Base-by-base conservation (phyloP, 1,140 invertebrate genomes). In the Andricus grossulariae region DNA sequence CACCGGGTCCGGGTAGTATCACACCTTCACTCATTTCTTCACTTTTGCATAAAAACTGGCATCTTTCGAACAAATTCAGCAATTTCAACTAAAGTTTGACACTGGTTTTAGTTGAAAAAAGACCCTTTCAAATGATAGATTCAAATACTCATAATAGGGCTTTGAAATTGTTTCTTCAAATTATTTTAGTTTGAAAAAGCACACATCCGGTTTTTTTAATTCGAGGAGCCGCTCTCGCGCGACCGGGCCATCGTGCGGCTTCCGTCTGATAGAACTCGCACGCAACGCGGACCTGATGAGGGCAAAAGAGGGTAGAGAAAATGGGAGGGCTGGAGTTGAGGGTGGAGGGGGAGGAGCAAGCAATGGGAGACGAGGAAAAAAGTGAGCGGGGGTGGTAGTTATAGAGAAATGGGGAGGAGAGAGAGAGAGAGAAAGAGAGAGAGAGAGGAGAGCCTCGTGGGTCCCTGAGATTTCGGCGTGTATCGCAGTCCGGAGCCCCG, bases 401-500 rank as follows among this genome's bases (percentile, higher is more conserved):
- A 15, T n/a, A 50, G 10, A 71, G 72, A 76, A 15, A 60, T 50
- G 80, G 74, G 74, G 50, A 77, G 72, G 50, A 82, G 72, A 74
- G 50, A 77, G 72, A 57, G 52, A 80, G 45, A 73, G 78, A 81
- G 72, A 79, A 19, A 76, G 57, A 83, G 57, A 80, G 78, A 80
- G 82, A 84, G 80, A 83, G 84, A 66, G 82, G 71, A 71, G 50
- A 70, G 77, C 76, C 77, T 74, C 79, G 84, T 81, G 79, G 81
- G 81, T 78, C 85, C 85, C 82, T 75, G 81, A 83, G 84, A 86
- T 86, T 87, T 88, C 83, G 82, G 84, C 80, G 82, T 85, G 84
- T 85, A 86, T 85, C 87, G 85, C 87, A 84, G 88, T 85, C 83
- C 84, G 87, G 84, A 85, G 86, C 84, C 84, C 84, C 83, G 87